Evolutionary conservation across 2,113 vertebrate genomes (phyloP).

Genomic region (Hystrix cristata): DNA sequence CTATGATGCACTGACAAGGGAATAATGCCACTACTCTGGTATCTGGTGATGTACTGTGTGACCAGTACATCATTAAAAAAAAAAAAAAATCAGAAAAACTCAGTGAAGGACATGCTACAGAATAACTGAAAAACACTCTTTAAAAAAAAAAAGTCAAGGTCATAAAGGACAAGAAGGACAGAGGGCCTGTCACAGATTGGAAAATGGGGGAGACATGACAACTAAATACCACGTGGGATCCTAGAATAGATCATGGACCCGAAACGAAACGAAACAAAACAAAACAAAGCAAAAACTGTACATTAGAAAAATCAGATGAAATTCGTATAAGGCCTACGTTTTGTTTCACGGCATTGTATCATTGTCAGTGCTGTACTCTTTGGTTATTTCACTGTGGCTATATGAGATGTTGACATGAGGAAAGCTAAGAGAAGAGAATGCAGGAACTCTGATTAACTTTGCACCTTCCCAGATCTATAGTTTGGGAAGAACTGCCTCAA

Average conservation of each 20-base stretch:
- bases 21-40: neutral
- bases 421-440: neutral
- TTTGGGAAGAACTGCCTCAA: too few species aligned
- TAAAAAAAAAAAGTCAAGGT: neutral
- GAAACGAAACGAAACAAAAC: neutral
- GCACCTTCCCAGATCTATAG: neutral
- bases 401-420: neutral
- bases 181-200: too few species aligned
- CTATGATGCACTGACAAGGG: neutral
- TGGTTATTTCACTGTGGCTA: neutral
- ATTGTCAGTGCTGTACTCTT: neutral
- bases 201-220: neutral
- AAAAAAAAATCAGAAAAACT: neutral
- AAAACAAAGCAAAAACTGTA: neutral
- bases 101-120: neutral
- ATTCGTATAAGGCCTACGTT: neutral
- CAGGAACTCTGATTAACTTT: neutral
- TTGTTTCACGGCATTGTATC: neutral
- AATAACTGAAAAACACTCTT: neutral
- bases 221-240: neutral
- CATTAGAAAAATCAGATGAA: neutral
- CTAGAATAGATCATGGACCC: neutral
- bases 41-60: neutral
- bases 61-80: neutral
- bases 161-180: too few species aligned